Evolutionary conservation across 2,888 invertebrate genomes (phyloP).

Genomic region (Stenodera caucasica): DNA sequence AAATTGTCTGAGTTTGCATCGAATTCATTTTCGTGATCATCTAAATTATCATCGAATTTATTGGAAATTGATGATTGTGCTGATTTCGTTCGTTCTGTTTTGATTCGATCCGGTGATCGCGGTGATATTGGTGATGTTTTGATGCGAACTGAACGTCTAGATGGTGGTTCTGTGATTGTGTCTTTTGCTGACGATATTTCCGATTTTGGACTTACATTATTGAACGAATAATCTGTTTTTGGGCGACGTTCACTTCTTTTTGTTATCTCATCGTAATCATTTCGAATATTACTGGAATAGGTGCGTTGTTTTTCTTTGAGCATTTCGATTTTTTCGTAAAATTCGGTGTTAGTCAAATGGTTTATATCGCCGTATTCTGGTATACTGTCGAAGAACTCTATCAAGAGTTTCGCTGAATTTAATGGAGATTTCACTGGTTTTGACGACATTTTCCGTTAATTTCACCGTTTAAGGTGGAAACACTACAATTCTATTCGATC

Average conservation of each 20-base stretch:
- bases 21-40: constrained; percentile 50
- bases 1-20: constrained; percentile 40
- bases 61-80: constrained; percentile 45
- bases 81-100: constrained; percentile 40
- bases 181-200: background rate
- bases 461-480: background rate
- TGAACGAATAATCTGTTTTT: background rate
- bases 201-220: constrained; percentile 2
- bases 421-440: background rate
- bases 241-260: constrained; percentile 34
- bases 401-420: constrained; percentile 62
- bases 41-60: constrained; percentile 42
- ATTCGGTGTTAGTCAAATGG: constrained; percentile 74
- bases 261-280: constrained; percentile 41
- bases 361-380: constrained; percentile 78
- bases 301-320: constrained; percentile 66
- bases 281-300: constrained; percentile 48
- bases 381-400: constrained; percentile 76
- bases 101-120: constrained; percentile 28
- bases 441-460: background rate
- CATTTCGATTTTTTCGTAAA: constrained; percentile 70
- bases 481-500: background rate
- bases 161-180: constrained; percentile 43
- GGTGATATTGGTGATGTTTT: constrained; percentile 47
- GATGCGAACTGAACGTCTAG: constrained; percentile 53